Evolutionary conservation across 2,888 invertebrate species (phyloP).

Genomic region (Bruchidius siliquastri): DNA sequence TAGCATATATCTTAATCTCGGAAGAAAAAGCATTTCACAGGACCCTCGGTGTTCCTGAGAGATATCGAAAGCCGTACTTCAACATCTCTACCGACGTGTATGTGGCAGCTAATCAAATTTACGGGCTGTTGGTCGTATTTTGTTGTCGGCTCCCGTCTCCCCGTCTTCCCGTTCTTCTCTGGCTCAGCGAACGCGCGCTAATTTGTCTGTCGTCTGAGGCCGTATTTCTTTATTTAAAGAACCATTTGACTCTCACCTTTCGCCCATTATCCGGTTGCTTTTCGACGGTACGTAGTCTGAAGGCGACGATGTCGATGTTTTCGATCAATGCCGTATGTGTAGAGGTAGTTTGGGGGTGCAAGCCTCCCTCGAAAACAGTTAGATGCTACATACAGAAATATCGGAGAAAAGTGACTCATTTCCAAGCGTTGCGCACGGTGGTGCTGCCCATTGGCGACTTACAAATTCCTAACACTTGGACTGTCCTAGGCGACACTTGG

Average conservation of each 20-base stretch:
- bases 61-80: constrained; percentile 42
- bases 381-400: too few species aligned
- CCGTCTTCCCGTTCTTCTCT: constrained; percentile 6
- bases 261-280: constrained; percentile 36
- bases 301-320: not conserved
- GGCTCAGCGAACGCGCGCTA: constrained; percentile 34
- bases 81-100: constrained; percentile 43
- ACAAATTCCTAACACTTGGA: too few species aligned
- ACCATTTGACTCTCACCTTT: constrained; percentile 46
- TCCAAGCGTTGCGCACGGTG: too few species aligned
- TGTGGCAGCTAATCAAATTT: constrained; percentile 48
- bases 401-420: too few species aligned
- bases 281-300: constrained; percentile 22
- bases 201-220: constrained; percentile 46
- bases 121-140: constrained; percentile 35
- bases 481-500: too few species aligned
- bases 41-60: constrained; percentile 3
- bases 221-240: constrained; percentile 48
- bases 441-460: too few species aligned
- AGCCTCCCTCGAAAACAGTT: too few species aligned
- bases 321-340: not conserved
- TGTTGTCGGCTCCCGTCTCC: constrained; percentile 31
- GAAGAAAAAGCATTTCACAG: too few species aligned
- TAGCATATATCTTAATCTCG: too few species aligned
- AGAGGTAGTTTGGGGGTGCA: not conserved